A percentile compares a stretch with the other conserved stretches of the same genome.
These are phyloP conservation scores for Apis florea DNA, from an alignment of 1,140 invertebrate species.

Conservation along the genomic window DNA sequence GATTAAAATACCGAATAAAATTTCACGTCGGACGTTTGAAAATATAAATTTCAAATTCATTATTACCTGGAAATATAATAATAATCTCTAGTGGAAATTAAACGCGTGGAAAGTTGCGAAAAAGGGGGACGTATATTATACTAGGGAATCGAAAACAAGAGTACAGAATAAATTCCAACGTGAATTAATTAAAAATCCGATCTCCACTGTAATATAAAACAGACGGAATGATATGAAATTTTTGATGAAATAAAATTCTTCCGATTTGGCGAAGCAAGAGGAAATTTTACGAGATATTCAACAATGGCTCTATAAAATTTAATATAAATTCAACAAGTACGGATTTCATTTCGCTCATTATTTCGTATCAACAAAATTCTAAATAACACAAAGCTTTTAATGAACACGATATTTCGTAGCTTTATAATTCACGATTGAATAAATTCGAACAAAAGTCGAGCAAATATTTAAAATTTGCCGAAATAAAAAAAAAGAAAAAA, in stretches of 20 bases:
- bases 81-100: neutral
- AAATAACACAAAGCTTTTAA: conserved; percentile 1
- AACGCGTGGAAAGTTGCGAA: neutral
- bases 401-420: too few relatives aligned
- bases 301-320: neutral
- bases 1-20: too few relatives aligned
- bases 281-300: neutral
- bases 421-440: neutral
- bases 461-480: too few relatives aligned
- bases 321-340: neutral
- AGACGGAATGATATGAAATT: neutral
- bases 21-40: neutral
- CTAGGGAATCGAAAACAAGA: neutral
- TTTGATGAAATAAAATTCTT: conserved; percentile 3
- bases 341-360: conserved; percentile 12
- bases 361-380: neutral
- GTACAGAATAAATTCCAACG: neutral
- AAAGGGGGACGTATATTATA: neutral
- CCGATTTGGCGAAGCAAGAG: neutral
- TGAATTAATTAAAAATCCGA: conserved; percentile 17
- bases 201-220: too few relatives aligned
- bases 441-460: neutral
- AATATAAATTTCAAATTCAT: neutral
- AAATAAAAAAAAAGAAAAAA: too few relatives aligned
- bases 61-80: neutral